Conservation (phyloP, 2,888 invertebrate genomes). For the Stenichneumon culpator region DNA sequence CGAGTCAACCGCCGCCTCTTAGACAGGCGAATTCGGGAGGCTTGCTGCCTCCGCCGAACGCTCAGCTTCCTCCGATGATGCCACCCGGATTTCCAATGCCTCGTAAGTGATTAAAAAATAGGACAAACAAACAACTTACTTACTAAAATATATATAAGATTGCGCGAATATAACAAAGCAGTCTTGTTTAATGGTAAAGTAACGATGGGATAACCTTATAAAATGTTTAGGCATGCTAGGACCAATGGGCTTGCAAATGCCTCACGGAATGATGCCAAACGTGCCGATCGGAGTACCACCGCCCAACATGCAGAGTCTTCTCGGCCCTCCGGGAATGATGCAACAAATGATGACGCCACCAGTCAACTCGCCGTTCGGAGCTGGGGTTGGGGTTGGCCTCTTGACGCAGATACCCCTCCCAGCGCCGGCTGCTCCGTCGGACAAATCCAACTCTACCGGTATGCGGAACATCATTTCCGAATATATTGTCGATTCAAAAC, state of each 20-base stretch:
- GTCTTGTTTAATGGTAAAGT: constrained; percentile 5
- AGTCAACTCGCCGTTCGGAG: constrained; percentile 84
- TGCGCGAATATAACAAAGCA: no score
- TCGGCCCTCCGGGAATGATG: constrained; percentile 84
- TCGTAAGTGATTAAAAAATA: constrained; percentile 78
- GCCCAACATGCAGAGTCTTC: constrained; percentile 86
- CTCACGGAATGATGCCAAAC: constrained; percentile 86
- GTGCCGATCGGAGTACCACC: constrained; percentile 87
- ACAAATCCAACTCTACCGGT: constrained; percentile 84
- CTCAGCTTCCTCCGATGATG: constrained; percentile 84
- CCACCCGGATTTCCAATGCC: constrained; percentile 85
- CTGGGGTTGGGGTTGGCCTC: constrained; percentile 81
- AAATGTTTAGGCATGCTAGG: constrained; percentile 82
- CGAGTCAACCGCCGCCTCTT: constrained; percentile 88
- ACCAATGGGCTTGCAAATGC: constrained; percentile 87
- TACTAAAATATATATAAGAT: no score
- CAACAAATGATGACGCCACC: constrained; percentile 81
- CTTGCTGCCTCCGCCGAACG: constrained; percentile 84
- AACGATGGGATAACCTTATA: not conserved
- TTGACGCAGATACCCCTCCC: constrained; percentile 84
- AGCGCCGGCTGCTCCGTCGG: constrained; percentile 83
- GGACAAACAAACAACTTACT: not conserved
- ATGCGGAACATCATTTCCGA: constrained; percentile 8
- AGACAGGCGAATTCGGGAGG: constrained; percentile 85
- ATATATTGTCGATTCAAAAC: not conserved